phyloP scores from a whole-genome alignment of 2,113 vertebrate genomes.

The Sander lucioperca region DNA sequence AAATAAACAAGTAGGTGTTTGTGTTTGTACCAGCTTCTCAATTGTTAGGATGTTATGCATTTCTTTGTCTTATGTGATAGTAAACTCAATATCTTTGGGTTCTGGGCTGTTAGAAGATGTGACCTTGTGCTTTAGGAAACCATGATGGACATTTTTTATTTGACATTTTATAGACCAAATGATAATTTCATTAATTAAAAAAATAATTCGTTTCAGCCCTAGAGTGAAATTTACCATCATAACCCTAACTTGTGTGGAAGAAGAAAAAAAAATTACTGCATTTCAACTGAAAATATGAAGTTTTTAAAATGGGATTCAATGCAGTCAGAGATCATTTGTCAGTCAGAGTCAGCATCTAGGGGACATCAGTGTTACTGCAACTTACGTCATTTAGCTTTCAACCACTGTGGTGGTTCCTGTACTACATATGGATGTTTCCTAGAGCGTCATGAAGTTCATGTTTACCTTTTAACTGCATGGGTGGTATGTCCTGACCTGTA shows the following conservation, averaged over 20 bases:
- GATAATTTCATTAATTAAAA: not conserved
- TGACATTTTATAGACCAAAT: not conserved
- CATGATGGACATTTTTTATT: not conserved
- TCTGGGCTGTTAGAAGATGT: constrained; percentile 1
- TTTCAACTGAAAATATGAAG: not conserved
- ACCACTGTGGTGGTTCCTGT: not conserved
- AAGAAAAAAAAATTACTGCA: not conserved
- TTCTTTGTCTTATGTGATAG: not conserved
- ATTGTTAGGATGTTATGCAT: not conserved
- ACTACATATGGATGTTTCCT: constrained; percentile 7
- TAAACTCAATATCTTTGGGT: not conserved
- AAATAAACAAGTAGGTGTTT: not conserved
- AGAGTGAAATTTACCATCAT: not conserved
- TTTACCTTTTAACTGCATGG: constrained; percentile 49
- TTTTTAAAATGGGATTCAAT: not conserved
- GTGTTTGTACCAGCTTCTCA: not conserved
- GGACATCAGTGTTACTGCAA: constrained; percentile 7
- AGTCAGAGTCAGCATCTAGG: not conserved
- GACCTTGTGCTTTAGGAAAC: not conserved
- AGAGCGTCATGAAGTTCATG: constrained; percentile 6
- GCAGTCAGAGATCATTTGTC: not conserved
- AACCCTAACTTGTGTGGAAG: not conserved
- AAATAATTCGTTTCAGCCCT: not conserved
- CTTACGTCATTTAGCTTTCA: not conserved
- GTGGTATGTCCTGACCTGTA: constrained; percentile 33